Conservation (phyloP, 2,888 invertebrate species). For the Chromoteleia sp. region DNA sequence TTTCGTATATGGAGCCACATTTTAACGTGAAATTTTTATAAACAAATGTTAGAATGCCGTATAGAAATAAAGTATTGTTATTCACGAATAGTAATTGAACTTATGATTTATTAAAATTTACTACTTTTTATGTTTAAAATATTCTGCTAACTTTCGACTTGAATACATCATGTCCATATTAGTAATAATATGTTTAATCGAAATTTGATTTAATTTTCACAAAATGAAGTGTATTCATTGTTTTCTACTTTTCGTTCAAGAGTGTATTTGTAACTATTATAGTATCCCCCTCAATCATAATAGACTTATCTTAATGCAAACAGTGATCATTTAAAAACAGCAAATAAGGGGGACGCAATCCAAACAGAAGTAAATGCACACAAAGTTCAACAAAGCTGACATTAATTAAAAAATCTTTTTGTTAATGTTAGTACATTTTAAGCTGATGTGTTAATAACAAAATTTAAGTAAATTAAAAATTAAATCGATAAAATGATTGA, state of each 20-base stretch:
- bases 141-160: too few species aligned
- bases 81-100: too few species aligned
- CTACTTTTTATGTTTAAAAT: too few species aligned
- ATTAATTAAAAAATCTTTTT: conserved; percentile 37
- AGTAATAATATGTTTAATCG: conserved; percentile 11
- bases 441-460: neutral
- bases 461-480: conserved; percentile 5
- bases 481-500: neutral
- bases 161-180: conserved; percentile 5
- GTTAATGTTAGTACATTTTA: neutral
- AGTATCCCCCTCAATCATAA: conserved; percentile 64
- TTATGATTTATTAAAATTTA: too few species aligned
- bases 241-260: conserved; percentile 44
- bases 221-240: conserved; percentile 50
- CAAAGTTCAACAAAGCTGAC: conserved; percentile 15
- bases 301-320: conserved; percentile 65
- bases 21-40: too few species aligned
- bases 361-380: conserved; percentile 54
- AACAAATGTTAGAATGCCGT: too few species aligned
- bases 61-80: too few species aligned
- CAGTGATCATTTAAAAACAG: conserved; percentile 68
- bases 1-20: too few species aligned
- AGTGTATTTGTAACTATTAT: conserved; percentile 62
- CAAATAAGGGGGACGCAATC: conserved; percentile 54
- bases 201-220: conserved; percentile 48